Percentiles rank a stretch among this genome's conserved stretches.
Conservation (phyloP, 2,113 vertebrate genomes). For the Rhabdornis inornatus region DNA sequence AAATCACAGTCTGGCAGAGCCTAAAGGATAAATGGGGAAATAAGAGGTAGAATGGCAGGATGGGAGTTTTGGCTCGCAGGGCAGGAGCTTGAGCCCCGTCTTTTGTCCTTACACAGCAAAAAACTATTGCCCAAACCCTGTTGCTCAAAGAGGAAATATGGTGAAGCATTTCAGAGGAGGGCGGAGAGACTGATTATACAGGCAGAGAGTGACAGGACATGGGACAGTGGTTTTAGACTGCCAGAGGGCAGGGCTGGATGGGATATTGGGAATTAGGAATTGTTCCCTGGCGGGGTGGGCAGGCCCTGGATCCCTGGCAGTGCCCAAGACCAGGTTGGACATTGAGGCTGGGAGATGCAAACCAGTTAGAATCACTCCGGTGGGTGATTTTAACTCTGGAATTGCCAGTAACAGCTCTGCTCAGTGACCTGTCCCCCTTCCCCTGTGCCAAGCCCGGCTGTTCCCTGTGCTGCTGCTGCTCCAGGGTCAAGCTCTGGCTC, state of each 20-base stretch:
- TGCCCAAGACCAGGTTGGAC: background rate
- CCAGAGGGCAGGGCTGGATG: background rate
- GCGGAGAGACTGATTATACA: no score
- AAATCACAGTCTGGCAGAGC: background rate
- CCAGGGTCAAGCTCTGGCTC: background rate
- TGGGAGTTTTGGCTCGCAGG: fast-evolving
- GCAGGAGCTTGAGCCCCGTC: background rate
- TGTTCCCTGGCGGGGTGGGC: background rate
- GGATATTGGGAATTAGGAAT: background rate
- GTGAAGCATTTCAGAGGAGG: background rate
- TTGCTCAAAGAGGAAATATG: background rate
- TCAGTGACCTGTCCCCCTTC: background rate
- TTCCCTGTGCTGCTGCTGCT: background rate
- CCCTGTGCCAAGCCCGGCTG: background rate
- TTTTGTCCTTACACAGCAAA: background rate
- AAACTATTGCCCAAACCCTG: background rate
- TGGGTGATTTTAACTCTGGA: background rate
- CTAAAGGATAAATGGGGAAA: background rate
- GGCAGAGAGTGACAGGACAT: background rate
- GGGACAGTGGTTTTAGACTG: background rate
- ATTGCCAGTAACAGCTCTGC: background rate
- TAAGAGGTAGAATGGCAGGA: background rate
- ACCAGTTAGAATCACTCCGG: no score
- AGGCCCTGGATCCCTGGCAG: background rate
- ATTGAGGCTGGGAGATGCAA: background rate